These are phyloP conservation scores for Itoplectis maculator DNA, from an alignment of 2,888 invertebrate species.

Conservation along the genomic window DNA sequence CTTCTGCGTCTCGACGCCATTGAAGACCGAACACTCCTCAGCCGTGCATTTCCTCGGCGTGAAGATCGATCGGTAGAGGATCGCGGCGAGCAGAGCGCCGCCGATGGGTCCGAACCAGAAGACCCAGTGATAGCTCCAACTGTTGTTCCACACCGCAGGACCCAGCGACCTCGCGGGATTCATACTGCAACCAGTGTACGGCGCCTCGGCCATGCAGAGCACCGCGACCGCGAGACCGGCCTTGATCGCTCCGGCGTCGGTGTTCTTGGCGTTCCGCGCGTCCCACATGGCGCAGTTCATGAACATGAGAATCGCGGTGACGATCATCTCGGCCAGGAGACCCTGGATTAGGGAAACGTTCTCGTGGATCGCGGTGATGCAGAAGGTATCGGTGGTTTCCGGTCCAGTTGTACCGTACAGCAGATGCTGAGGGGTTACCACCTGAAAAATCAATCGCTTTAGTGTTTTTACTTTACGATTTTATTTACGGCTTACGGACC, in stretches of 20 bases:
- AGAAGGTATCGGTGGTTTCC: conserved; percentile 64
- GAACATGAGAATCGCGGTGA: conserved; percentile 88
- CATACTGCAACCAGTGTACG: conserved; percentile 90
- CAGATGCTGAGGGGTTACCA: conserved; percentile 77
- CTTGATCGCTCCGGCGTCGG: conserved; percentile 88
- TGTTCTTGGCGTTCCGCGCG: conserved; percentile 87
- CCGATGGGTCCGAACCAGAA: conserved; percentile 89
- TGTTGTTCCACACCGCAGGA: conserved; percentile 89
- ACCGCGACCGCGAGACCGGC: conserved; percentile 89
- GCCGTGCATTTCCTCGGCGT: conserved; percentile 24
- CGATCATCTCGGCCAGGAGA: conserved; percentile 87
- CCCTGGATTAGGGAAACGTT: conserved; percentile 84
- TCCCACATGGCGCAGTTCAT: conserved; percentile 91
- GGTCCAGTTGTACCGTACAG: conserved; percentile 60
- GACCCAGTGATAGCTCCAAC: conserved; percentile 90
- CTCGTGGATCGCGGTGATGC: conserved; percentile 72
- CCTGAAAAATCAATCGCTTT: conserved; percentile 71
- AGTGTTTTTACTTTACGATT: neutral
- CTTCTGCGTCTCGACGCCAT: conserved; percentile 56
- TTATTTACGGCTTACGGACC: neutral
- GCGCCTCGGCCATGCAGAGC: conserved; percentile 89
- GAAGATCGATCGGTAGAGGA: conserved; percentile 83
- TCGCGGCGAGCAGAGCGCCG: conserved; percentile 83
- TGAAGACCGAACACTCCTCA: conserved; percentile 46
- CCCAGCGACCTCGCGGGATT: conserved; percentile 90